phyloP scores from a whole-genome alignment of 2,888 invertebrate genomes.

The Apodemia hepburni region DNA sequence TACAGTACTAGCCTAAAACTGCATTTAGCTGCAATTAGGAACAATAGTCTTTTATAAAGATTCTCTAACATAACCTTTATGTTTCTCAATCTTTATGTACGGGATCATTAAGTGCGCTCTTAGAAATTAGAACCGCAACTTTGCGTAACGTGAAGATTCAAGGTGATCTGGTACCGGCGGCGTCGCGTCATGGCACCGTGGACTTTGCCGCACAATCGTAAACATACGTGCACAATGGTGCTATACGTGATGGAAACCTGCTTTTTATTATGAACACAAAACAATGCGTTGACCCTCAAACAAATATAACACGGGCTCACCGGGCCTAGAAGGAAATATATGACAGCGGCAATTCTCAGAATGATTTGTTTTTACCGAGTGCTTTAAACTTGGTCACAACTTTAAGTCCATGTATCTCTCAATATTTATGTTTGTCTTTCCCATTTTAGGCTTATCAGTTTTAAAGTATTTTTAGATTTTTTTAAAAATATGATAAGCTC shows the following conservation, averaged over 20 bases:
- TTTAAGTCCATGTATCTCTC: too few species aligned
- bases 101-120: conserved; percentile 35
- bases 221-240: conserved; percentile 12
- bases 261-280: conserved; percentile 13
- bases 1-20: too few species aligned
- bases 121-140: conserved; percentile 40
- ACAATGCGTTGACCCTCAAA: conserved; percentile 15
- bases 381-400: too few species aligned
- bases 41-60: neutral
- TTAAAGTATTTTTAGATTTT: too few species aligned
- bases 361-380: neutral
- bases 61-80: conserved; percentile 33
- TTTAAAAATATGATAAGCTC: too few species aligned
- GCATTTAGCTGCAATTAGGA: neutral
- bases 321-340: neutral
- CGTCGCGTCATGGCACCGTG: conserved; percentile 35
- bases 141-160: conserved; percentile 60
- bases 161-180: conserved; percentile 64
- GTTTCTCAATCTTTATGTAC: conserved; percentile 35
- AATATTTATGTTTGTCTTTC: too few species aligned
- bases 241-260: conserved; percentile 12
- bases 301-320: neutral
- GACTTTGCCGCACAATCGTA: conserved; percentile 30
- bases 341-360: neutral
- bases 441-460: too few species aligned